These are phyloP conservation scores for Polypedilum vanderplanki DNA, from an alignment of 1,140 invertebrate genomes.

Conservation along the genomic window DNA sequence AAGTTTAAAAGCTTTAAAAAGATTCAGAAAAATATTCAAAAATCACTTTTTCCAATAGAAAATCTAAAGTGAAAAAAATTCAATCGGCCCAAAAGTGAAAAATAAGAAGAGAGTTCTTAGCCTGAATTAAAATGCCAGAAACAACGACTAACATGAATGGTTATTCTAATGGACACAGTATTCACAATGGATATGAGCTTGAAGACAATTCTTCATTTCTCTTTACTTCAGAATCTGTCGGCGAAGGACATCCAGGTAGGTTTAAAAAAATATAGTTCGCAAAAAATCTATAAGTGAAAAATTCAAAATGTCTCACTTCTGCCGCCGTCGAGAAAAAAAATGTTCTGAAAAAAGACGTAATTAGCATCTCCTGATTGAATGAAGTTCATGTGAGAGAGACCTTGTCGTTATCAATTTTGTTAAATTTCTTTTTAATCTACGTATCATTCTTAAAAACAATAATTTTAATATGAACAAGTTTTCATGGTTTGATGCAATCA, in stretches of 20 bases:
- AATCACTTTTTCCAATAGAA: not conserved
- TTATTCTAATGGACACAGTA: slow-evolving; percentile 61
- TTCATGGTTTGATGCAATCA: no score
- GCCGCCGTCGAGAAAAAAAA: no score
- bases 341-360: not conserved
- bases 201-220: slow-evolving; percentile 84
- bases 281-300: no score
- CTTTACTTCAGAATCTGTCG: slow-evolving; percentile 98
- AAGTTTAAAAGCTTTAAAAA: slow-evolving; percentile 20
- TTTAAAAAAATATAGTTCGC: slow-evolving; percentile 34
- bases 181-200: slow-evolving; percentile 55
- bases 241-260: slow-evolving; percentile 95
- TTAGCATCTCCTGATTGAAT: not conserved
- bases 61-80: slow-evolving; percentile 7
- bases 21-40: not conserved
- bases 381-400: not conserved
- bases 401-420: not conserved
- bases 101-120: not conserved
- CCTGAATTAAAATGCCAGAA: slow-evolving; percentile 55
- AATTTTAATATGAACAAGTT: no score
- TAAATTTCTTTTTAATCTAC: slow-evolving; percentile 3
- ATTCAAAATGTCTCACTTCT: no score
- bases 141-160: slow-evolving; percentile 60
- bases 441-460: not conserved
- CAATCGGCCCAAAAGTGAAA: not conserved